Evolutionary conservation across 30 jellyfish, hydroid and myxozoan genomes (phyloP), one percentile per base, ranked within the genome.

Genomic region (Cassiopea andromeda): DNA sequence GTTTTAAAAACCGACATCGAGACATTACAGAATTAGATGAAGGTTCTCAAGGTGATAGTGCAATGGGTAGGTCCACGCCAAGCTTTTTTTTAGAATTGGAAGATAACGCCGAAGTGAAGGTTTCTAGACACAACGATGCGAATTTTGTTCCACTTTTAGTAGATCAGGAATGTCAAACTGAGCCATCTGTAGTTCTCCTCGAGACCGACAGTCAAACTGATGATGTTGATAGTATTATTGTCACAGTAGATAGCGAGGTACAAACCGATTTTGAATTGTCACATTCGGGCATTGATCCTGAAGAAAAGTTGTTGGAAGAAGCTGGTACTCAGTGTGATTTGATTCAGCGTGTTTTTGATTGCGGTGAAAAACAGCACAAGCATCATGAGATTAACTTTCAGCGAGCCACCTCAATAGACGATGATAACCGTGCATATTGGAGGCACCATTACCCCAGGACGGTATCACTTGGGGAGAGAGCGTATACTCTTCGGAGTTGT

Each of bases 131-230:
- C 8, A 87, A 88, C 66, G 93, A 73, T 72, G 85, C 45, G 45
- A 45, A 66, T 49, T 44, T 47, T 46, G 27, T 44, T 60, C 93
- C 78, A 5, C 19, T 46, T 68, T 38, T 75, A 17, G 77, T 86
- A 44, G 93, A 86, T 76, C 87, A 75, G 48, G 93, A 86, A 9
- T 77, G 81, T 19, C 93, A 86, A 57, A 86, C 93, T n/a, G 93
- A 74, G 14, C 12, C 74, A 1, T 46, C 46, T 1, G 49, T n/a
- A 8, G 45, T 60, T 59, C 60, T 16, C 38, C n/a, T 71, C 44
- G 85, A 86, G 19, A 69, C 12, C 66, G 87, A 61, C 12, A 59
- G 86, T 19, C 93, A 86, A 54, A 86, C 93, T 47, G 93, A 86
- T 46, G 49, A 19, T 38, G 38, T 70, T 16, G 75, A 57, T 13